Base-by-base conservation (phyloP, 2,113 vertebrate genomes). In the Tiliqua scincoides region DNA sequence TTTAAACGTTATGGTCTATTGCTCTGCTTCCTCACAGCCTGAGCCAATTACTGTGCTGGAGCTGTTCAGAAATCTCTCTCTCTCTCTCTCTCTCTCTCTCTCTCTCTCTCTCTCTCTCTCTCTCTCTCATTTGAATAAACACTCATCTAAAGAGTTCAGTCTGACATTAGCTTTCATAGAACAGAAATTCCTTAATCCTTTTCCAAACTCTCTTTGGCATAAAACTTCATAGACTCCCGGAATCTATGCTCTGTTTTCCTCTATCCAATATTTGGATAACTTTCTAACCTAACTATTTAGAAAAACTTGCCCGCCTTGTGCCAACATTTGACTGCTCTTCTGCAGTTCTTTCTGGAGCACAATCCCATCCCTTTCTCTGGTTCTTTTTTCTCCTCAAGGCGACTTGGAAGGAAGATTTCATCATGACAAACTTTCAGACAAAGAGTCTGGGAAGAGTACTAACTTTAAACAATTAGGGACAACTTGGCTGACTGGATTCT, bases 251-350 rank as follows among this genome's bases (percentile, higher is more conserved):
- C 14, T 61, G 48, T 83, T 80, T 23, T 92, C 86, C 86, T 90
- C 1, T 15, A 0, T 43, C 82, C 85, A 8, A 84, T 95, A 18
- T 96, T 96, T 94, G 92, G 89, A 90, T 94, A 95, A 95, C 95
- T 95, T 92, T 87, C 90, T 85, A 89, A 95, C 93, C 85, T 0
- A 0, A 70, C 85, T 81, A 63, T 94, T 91, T 90, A 91, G 35
- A 81, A 94, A 87, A 82, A 79, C 84, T 12, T 90, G 76, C 85
- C 85, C 83, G 93, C 91, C 89, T 91, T 90, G 89, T 92, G 89
- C 91, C 91, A 93, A 88, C 89, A 90, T 57, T 85, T 78, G 1
- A 82, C 30, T 32, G 77, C 91, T 93, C 91, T 79, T 93, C 85
- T 89, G 0, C 0, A 82, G 92, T 71, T 74, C 57, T 43, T 83